A percentile compares a stretch with the other conserved stretches of the same genome.
Evolutionary conservation across 1,140 invertebrate genomes (phyloP).

Genomic region (Yoshiicerus persimilis): DNA sequence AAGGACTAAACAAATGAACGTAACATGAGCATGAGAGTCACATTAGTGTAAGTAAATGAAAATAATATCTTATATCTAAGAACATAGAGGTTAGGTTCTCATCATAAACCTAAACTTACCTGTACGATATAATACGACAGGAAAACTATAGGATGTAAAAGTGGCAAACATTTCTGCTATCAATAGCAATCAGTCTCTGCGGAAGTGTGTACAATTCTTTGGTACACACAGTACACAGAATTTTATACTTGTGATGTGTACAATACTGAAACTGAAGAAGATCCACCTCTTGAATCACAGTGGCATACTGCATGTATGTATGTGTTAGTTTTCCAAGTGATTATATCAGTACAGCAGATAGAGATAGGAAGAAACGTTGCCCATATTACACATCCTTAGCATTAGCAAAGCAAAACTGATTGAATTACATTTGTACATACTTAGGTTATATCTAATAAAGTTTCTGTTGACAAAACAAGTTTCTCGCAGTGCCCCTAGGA

Average conservation of each 20-base stretch:
- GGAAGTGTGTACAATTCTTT: neutral
- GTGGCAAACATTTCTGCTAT: neutral
- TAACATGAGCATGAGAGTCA: no score
- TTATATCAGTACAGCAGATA: neutral
- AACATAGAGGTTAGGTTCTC: neutral
- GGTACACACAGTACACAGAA: no score
- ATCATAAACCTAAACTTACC: neutral
- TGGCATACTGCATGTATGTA: neutral
- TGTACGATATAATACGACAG: neutral
- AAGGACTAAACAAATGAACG: neutral
- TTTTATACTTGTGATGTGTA: neutral
- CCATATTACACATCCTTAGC: neutral
- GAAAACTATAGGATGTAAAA: neutral
- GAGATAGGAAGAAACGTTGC: no score
- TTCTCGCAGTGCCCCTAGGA: neutral
- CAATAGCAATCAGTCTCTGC: neutral
- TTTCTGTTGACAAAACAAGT: neutral
- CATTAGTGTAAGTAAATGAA: neutral
- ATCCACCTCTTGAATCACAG: no score
- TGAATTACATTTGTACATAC: neutral
- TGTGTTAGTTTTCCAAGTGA: neutral
- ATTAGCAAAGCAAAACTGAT: neutral
- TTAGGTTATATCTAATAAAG: neutral
- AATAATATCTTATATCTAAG: neutral
- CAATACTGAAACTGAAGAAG: neutral